Conservation (phyloP, 2,113 vertebrate species). For the Scolopax mira region DNA sequence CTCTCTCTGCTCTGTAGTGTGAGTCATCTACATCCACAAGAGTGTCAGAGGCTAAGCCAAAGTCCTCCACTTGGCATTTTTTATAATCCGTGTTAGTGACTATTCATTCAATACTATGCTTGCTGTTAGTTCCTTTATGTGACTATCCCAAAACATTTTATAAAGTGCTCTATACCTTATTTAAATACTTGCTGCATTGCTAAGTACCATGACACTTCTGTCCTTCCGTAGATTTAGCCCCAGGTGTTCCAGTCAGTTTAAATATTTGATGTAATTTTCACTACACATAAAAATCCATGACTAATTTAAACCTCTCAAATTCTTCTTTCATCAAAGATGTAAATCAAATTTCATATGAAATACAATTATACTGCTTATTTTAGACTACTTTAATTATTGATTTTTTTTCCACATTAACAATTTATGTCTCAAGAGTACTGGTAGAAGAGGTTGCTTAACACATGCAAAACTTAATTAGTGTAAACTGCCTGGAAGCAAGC, state of each 20-base stretch:
- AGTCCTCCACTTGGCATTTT: background rate
- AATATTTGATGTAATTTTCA: conserved; percentile 4
- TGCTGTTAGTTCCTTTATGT: background rate
- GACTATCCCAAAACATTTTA: background rate
- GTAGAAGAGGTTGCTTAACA: background rate
- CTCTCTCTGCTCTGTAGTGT: background rate
- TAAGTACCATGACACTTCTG: background rate
- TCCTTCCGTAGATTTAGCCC: background rate
- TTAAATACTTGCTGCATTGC: background rate
- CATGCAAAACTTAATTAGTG: background rate
- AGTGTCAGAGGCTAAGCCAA: background rate
- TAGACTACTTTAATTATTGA: background rate
- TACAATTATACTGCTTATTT: conserved; percentile 3
- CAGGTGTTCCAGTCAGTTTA: conserved; percentile 1
- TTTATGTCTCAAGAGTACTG: background rate
- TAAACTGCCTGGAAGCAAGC: background rate
- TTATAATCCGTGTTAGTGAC: background rate
- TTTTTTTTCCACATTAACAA: background rate
- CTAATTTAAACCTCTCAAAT: conserved; percentile 6
- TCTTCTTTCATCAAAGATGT: background rate
- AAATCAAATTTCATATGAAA: conserved; percentile 26
- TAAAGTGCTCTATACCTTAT: background rate
- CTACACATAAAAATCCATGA: background rate
- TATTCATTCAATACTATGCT: background rate
- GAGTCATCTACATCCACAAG: background rate